A percentile compares a stretch with the other conserved stretches of the same genome.
phyloP scores from a whole-genome alignment of 1,140 invertebrate species.

The Babylonia areolata region DNA sequence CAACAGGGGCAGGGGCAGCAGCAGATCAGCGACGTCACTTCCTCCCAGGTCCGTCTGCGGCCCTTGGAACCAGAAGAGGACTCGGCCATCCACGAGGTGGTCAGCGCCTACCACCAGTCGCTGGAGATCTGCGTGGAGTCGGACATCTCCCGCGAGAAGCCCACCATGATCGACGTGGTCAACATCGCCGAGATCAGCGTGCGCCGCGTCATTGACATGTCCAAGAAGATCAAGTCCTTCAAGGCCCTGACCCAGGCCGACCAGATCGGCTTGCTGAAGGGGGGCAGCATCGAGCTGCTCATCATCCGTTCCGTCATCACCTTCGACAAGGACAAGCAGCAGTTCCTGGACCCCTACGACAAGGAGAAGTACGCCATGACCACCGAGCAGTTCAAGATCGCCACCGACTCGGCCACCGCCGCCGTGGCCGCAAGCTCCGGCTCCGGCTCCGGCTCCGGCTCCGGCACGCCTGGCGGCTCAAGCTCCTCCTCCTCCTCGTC shows the following conservation, averaged over 20 bases:
- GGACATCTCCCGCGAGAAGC: conserved; percentile 64
- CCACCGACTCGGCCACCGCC: conserved; percentile 37
- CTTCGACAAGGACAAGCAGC: conserved; percentile 75
- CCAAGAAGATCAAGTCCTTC: conserved; percentile 77
- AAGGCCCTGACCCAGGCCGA: conserved; percentile 74
- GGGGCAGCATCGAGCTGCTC: conserved; percentile 78
- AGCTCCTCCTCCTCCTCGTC: no score
- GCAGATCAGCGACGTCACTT: conserved; percentile 67
- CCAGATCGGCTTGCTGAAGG: conserved; percentile 77
- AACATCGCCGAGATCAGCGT: conserved; percentile 76
- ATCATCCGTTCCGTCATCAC: conserved; percentile 77
- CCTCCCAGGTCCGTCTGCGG: conserved; percentile 61
- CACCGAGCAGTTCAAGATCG: conserved; percentile 70
- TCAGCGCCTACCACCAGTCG: conserved; percentile 72
- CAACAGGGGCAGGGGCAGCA: conserved; percentile 59
- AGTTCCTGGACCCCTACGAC: conserved; percentile 74
- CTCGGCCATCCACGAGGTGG: conserved; percentile 70
- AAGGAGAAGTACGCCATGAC: conserved; percentile 73
- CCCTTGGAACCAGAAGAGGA: conserved; percentile 68
- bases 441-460: no score
- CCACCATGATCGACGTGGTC: conserved; percentile 72
- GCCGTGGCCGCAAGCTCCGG: no score
- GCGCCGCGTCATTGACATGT: conserved; percentile 75
- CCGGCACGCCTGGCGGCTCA: no score
- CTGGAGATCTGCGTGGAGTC: conserved; percentile 72